A percentile compares a stretch with the other conserved stretches of the same genome.
phyloP scores from a whole-genome alignment of 2,888 invertebrate species.

The Iselma pallidipennis region DNA sequence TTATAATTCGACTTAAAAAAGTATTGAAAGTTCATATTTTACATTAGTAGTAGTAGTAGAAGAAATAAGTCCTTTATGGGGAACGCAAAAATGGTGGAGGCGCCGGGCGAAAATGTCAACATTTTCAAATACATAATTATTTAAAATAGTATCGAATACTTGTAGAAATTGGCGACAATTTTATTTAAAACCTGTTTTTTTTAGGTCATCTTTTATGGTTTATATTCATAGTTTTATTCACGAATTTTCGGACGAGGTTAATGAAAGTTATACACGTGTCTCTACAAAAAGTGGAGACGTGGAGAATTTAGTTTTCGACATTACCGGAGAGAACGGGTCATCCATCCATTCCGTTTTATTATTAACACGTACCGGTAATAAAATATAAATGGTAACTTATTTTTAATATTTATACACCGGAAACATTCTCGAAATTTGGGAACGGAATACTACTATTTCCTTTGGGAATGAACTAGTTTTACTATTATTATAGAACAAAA shows the following conservation, averaged over 20 bases:
- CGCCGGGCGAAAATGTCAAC: conserved; percentile 10
- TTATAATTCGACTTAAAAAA: too few species aligned
- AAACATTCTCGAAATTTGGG: too few species aligned
- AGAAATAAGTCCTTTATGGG: background rate
- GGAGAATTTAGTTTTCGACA: conserved; percentile 12
- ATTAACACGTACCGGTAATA: conserved; percentile 15
- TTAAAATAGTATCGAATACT: background rate
- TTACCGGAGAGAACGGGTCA: too few species aligned
- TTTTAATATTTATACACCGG: too few species aligned
- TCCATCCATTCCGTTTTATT: conserved; percentile 17
- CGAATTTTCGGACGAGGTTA: too few species aligned
- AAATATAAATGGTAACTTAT: conserved; percentile 10
- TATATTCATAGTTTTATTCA: conserved; percentile 12
- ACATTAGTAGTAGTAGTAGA: background rate
- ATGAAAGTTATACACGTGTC: conserved; percentile 19
- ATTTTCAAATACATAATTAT: too few species aligned
- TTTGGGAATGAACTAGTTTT: too few species aligned
- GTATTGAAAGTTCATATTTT: background rate
- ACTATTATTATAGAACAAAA: too few species aligned
- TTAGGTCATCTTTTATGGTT: conserved; percentile 2
- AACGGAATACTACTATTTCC: too few species aligned
- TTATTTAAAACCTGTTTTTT: background rate
- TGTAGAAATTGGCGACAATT: background rate
- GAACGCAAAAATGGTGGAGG: conserved; percentile 14
- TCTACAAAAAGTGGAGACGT: conserved; percentile 20